Percentiles rank a stretch among this genome's conserved stretches.
Conservation (phyloP, 2,797 vertebrate genomes). For the Typhlichthys eigenmanni region DNA sequence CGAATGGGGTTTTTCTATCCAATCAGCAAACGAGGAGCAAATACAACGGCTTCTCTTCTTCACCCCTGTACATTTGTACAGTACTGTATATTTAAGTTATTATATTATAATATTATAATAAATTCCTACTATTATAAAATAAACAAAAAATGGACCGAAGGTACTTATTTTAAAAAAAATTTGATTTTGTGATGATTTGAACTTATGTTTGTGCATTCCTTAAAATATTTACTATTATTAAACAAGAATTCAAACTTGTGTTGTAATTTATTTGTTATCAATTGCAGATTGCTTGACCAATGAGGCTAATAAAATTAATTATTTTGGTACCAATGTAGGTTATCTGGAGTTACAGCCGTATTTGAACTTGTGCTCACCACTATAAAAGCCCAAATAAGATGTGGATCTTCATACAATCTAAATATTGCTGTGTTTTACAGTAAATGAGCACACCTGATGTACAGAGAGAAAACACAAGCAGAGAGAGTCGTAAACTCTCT, state of each 20-base stretch:
- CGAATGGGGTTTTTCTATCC: conserved; percentile 21
- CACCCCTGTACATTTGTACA: conserved; percentile 50
- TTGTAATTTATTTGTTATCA: not conserved
- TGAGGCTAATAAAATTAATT: conserved; percentile 12
- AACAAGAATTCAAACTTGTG: conserved; percentile 18
- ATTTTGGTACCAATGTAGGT: conserved; percentile 24
- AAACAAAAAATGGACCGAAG: too few species aligned
- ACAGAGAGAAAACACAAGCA: conserved; percentile 54
- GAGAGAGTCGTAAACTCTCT: conserved; percentile 77
- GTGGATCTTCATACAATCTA: conserved; percentile 84
- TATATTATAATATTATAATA: too few species aligned
- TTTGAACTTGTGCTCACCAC: conserved; percentile 68
- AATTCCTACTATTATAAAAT: too few species aligned
- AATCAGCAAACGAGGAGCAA: conserved; percentile 27
- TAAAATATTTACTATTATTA: too few species aligned
- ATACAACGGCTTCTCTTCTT: conserved; percentile 38
- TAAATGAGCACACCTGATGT: conserved; percentile 81
- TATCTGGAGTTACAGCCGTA: conserved; percentile 1
- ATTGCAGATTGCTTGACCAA: conserved; percentile 1
- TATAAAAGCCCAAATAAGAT: conserved; percentile 75
- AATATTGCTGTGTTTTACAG: conserved; percentile 78
- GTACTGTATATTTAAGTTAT: too few species aligned
- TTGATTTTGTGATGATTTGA: too few species aligned
- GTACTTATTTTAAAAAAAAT: too few species aligned
- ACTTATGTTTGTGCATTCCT: too few species aligned